These are phyloP conservation scores for Rosalia funebris DNA, from an alignment of 2,888 invertebrate genomes.

Conservation along the genomic window DNA sequence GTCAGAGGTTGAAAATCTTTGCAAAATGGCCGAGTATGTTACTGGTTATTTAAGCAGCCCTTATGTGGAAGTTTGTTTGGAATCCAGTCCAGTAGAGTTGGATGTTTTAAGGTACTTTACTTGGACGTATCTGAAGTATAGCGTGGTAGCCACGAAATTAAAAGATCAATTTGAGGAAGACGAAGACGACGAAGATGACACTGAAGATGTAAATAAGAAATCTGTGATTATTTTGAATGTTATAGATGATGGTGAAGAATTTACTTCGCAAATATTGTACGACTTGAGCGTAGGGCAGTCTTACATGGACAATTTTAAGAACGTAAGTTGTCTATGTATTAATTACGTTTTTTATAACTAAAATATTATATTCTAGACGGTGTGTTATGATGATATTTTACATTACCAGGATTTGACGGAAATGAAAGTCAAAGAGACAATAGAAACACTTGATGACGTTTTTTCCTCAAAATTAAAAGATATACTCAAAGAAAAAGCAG, in stretches of 20 bases:
- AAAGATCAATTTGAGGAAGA: conserved; percentile 37
- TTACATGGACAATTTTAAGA: conserved; percentile 62
- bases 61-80: conserved; percentile 34
- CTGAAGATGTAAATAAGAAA: conserved; percentile 10
- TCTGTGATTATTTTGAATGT: conserved; percentile 38
- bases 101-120: conserved; percentile 54
- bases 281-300: conserved; percentile 58
- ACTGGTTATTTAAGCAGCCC: conserved; percentile 51
- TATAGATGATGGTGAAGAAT: conserved; percentile 52
- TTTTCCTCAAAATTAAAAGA: conserved; percentile 46
- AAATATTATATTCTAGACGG: conserved; percentile 55
- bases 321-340: conserved; percentile 61
- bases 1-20: conserved; percentile 32
- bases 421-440: conserved; percentile 51
- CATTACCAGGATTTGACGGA: conserved; percentile 49
- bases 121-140: conserved; percentile 53
- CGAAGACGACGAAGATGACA: conserved; percentile 36
- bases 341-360: background rate
- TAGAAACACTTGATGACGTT: conserved; percentile 47
- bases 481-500: conserved; percentile 42
- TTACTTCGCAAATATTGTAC: conserved; percentile 58
- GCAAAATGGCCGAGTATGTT: conserved; percentile 52
- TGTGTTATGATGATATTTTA: conserved; percentile 55
- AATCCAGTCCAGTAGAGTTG: conserved; percentile 30
- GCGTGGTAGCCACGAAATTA: conserved; percentile 49